Evolutionary conservation across 1,140 invertebrate species (phyloP).

Genomic region (Drosophila burlai): DNA sequence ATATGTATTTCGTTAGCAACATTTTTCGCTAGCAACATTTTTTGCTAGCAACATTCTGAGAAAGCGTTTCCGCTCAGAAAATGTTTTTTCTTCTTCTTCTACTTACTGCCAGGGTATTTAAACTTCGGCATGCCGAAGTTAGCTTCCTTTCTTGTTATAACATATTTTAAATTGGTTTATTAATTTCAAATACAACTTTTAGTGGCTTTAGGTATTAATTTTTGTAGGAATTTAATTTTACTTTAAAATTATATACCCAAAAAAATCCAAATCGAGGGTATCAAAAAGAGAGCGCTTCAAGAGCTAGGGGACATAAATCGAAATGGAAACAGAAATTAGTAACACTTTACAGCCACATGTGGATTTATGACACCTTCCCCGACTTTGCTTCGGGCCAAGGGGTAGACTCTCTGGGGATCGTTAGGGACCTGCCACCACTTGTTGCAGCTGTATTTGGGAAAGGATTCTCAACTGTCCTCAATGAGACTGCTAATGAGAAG

Average conservation of each 20-base stretch:
- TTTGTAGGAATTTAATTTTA: too few relatives aligned
- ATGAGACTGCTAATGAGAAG: slow-evolving; percentile 35
- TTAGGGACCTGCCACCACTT: slow-evolving; percentile 66
- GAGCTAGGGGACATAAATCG: slow-evolving; percentile 33
- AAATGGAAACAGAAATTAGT: slow-evolving; percentile 67
- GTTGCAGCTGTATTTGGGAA: slow-evolving; percentile 72
- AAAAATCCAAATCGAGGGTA: not conserved
- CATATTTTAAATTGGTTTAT: too few relatives aligned
- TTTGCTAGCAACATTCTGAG: too few relatives aligned
- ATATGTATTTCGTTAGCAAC: too few relatives aligned
- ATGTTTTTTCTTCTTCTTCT: too few relatives aligned
- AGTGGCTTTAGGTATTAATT: too few relatives aligned
- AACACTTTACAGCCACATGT: slow-evolving; percentile 79
- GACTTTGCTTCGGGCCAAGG: slow-evolving; percentile 9
- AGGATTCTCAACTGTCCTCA: slow-evolving; percentile 21
- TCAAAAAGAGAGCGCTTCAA: slow-evolving; percentile 2
- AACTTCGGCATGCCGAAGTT: too few relatives aligned
- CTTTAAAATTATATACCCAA: not conserved
- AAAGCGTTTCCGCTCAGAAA: too few relatives aligned
- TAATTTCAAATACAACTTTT: too few relatives aligned
- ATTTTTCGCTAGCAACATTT: too few relatives aligned
- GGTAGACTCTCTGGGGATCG: slow-evolving; percentile 18
- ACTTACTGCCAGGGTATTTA: too few relatives aligned
- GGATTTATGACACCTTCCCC: slow-evolving; percentile 74
- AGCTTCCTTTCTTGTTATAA: too few relatives aligned